These are phyloP conservation scores for Paradoxurus hermaphroditus DNA, from an alignment of 2,113 vertebrate species.

Conservation along the genomic window DNA sequence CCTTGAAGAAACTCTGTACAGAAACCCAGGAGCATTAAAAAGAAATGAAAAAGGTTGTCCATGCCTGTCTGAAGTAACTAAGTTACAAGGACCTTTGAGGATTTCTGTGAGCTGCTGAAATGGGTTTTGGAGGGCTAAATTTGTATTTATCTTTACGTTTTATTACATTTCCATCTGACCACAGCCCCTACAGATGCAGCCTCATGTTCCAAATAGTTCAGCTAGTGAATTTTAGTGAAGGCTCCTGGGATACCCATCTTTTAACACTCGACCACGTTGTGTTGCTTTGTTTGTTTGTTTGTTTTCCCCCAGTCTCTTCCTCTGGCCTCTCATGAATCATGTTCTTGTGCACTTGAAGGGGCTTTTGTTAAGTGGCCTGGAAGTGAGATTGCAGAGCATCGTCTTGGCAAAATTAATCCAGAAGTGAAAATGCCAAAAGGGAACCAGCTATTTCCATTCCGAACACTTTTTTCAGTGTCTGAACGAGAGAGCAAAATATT, in stretches of 20 bases:
- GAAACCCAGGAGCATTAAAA: neutral
- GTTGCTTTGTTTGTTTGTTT: neutral
- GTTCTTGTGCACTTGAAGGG: constrained; percentile 53
- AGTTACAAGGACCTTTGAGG: neutral
- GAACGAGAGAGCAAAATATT: neutral
- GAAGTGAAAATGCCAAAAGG: constrained; percentile 23
- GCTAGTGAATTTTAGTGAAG: constrained; percentile 15
- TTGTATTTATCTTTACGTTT: constrained; percentile 30
- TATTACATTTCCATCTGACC: constrained; percentile 11
- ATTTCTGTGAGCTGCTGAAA: neutral
- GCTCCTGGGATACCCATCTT: constrained; percentile 27
- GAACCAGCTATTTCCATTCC: neutral
- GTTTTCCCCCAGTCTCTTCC: neutral
- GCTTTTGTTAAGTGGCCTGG: constrained; percentile 63
- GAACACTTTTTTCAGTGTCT: neutral
- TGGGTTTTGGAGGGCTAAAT: neutral
- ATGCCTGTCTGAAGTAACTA: constrained; percentile 1
- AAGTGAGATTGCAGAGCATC: constrained; percentile 7
- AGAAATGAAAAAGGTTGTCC: neutral
- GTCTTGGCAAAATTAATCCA: constrained; percentile 46
- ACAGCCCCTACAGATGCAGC: neutral
- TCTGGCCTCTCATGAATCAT: constrained; percentile 38
- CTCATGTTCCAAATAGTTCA: constrained; percentile 15
- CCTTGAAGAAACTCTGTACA: neutral
- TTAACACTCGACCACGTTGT: neutral